Percentiles rank a stretch among this genome's conserved stretches.
Conservation (phyloP, 2,888 invertebrate genomes). For the Odontocerum albicorne region DNA sequence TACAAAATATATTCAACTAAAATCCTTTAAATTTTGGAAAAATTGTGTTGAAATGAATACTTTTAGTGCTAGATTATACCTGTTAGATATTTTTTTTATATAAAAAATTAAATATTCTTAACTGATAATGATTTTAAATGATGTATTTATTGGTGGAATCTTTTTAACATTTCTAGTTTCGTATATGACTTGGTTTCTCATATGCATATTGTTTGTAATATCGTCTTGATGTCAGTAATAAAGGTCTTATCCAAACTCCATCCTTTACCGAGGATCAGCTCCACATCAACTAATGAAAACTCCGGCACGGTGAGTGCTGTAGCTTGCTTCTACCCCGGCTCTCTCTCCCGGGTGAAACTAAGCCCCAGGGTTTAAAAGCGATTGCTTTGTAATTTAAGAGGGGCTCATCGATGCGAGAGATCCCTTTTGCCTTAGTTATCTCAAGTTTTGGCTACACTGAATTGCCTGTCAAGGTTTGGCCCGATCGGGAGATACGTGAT, state of each 20-base stretch:
- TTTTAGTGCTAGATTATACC: too few species aligned
- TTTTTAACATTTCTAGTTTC: too few species aligned
- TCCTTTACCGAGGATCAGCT: conserved; percentile 12
- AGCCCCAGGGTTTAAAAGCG: conserved; percentile 26
- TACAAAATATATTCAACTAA: too few species aligned
- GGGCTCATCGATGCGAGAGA: conserved; percentile 31
- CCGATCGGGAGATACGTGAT: conserved; percentile 14
- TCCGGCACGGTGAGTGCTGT: background rate
- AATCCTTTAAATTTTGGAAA: too few species aligned
- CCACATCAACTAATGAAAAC: conserved; percentile 22
- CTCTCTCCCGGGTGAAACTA: conserved; percentile 7
- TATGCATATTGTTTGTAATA: conserved; percentile 9
- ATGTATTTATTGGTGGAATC: too few species aligned
- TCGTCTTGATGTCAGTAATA: conserved; percentile 12
- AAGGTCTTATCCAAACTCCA: conserved; percentile 12
- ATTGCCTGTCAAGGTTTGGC: conserved; percentile 10
- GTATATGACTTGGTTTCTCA: background rate
- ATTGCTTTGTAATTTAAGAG: conserved; percentile 33
- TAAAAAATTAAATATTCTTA: too few species aligned
- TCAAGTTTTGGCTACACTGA: conserved; percentile 22
- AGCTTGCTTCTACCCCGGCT: background rate
- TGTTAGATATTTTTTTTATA: too few species aligned
- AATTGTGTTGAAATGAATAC: too few species aligned
- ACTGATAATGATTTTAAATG: too few species aligned
- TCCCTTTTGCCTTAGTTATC: conserved; percentile 28